Percentiles rank a stretch among this genome's conserved stretches.
Evolutionary conservation across 2,797 vertebrate species (phyloP).

Genomic region (Trematomus bernacchii): DNA sequence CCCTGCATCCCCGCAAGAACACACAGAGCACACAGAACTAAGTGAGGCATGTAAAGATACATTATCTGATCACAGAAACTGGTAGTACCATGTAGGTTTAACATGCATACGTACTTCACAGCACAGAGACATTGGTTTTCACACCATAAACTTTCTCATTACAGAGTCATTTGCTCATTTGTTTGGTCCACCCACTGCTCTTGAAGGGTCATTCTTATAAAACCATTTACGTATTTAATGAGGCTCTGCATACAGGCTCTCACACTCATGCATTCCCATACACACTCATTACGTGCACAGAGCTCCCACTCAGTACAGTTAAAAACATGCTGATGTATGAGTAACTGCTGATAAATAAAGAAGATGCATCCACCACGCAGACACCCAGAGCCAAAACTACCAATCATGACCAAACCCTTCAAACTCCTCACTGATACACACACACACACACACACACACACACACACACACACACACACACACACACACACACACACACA

Average conservation of each 20-base stretch:
- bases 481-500: conserved; percentile 20
- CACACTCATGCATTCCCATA: conserved; percentile 19
- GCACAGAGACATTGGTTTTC: background rate
- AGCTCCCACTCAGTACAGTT: conserved; percentile 74
- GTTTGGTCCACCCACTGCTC: conserved; percentile 76
- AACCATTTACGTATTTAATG: conserved; percentile 77
- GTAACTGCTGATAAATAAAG: conserved; percentile 76
- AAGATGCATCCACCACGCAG: conserved; percentile 61
- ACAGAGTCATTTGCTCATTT: conserved; percentile 73
- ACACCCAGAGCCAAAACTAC: conserved; percentile 54
- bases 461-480: conserved; percentile 21
- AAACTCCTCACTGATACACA: conserved; percentile 45
- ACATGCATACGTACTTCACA: conserved; percentile 26
- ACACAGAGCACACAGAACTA: conserved; percentile 31
- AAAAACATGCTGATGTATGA: conserved; percentile 80
- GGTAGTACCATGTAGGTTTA: conserved; percentile 39
- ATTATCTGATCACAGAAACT: conserved; percentile 54
- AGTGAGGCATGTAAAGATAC: conserved; percentile 40
- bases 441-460: conserved; percentile 18
- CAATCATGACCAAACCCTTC: conserved; percentile 50
- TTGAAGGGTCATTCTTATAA: conserved; percentile 78
- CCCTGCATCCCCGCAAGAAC: conserved; percentile 6
- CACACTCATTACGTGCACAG: conserved; percentile 42
- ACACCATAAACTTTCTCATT: conserved; percentile 61
- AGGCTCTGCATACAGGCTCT: conserved; percentile 55